Evolutionary conservation across 2,888 invertebrate species (phyloP), one percentile per base, ranked within the genome.

Genomic region (Temnothorax ravouxi): DNA sequence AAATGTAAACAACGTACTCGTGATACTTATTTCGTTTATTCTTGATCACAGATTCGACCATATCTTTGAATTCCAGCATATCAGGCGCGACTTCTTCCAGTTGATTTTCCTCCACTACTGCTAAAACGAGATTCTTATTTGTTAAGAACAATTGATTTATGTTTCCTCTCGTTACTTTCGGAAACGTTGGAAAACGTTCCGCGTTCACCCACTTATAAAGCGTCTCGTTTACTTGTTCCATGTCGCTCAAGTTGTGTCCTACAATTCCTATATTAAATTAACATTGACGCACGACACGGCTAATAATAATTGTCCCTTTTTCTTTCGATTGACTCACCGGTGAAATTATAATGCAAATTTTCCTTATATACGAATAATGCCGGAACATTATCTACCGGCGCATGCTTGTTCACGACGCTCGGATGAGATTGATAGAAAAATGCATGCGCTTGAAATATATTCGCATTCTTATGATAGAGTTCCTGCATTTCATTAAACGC

Each of bases 321-420:
- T 69, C 9, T 8, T 74, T 38, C 29, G 0, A 38, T 61, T 29
- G 9, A 79, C 74, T 66, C 96, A 96, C 97, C 96, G 91, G 97
- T 96, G 95, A 97, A 98, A 93, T 97, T 97, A 93, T 96, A 97
- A 91, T 97, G 96, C 76, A 96, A 96, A 88, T 96, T 97, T 94
- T 99, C 99, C 95, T 99, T 99, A 93, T 97, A 97, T 9, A 98
- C 98, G 95, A 98, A 97, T 50, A 98, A 96, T 47, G 97, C 96
- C 38, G 98, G 98, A 96, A 95, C 92, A 52, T 96, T 96, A 84
- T 96, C 96, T 69, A 97, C 95, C 86, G 96, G 96, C 76, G 96
- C 96, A 92, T 97, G 97, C 93, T 96, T 96, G 86, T 96, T 96
- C 6, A 97, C 96, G 69, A 97, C 95, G 89, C 96, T 97, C 91